phyloP scores from a whole-genome alignment of 2,888 invertebrate genomes.

The Metellina segmentata region DNA sequence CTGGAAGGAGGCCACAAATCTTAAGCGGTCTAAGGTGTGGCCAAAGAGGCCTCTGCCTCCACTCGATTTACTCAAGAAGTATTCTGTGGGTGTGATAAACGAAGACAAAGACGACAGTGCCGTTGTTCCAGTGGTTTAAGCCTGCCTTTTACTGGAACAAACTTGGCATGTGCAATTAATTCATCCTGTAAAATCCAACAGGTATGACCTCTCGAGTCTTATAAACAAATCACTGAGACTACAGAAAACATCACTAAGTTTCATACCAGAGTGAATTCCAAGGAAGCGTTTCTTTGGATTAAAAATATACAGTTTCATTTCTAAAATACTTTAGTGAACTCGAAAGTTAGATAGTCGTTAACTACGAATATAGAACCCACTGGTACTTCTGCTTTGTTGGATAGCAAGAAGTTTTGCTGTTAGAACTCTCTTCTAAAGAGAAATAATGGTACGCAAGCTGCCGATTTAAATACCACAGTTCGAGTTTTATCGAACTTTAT shows the following conservation, averaged over 20 bases:
- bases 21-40: conserved; percentile 78
- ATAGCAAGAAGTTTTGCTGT: conserved; percentile 38
- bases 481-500: conserved; percentile 74
- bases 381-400: conserved; percentile 9
- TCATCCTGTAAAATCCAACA: background rate
- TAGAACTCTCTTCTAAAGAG: conserved; percentile 41
- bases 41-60: conserved; percentile 77
- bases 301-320: background rate
- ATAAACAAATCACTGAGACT: too few species aligned
- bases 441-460: conserved; percentile 20
- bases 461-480: conserved; percentile 44
- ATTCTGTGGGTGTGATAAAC: conserved; percentile 68
- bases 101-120: conserved; percentile 64
- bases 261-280: too few species aligned
- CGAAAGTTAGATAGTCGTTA: conserved; percentile 24
- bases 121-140: conserved; percentile 36
- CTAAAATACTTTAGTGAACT: conserved; percentile 16
- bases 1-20: conserved; percentile 76
- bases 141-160: background rate
- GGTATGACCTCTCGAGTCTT: background rate
- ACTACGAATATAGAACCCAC: conserved; percentile 14
- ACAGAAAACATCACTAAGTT: too few species aligned
- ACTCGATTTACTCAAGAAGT: conserved; percentile 74
- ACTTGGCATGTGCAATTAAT: background rate
- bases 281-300: too few species aligned